phyloP scores from a whole-genome alignment of 2,797 vertebrate genomes.

The Poeciliopsis turneri region DNA sequence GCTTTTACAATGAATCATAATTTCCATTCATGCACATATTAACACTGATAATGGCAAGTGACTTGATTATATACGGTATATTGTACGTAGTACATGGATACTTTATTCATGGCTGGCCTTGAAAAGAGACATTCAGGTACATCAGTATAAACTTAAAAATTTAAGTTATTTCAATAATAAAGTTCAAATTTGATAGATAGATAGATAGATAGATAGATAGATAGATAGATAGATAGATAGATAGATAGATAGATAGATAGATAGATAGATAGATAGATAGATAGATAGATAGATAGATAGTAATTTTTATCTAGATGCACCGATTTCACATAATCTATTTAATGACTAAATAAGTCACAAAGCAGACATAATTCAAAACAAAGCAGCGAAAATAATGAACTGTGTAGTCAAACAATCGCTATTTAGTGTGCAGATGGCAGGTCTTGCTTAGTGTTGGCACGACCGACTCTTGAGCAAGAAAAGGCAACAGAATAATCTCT shows the following conservation, averaged over 20 bases:
- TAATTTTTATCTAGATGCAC: neutral
- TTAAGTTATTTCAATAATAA: no score
- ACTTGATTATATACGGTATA: no score
- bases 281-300: no score
- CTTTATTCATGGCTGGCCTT: neutral
- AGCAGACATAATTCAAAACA: neutral
- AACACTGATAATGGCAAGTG: no score
- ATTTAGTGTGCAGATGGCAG: neutral
- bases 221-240: no score
- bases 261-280: no score
- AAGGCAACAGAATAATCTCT: slow-evolving; percentile 10
- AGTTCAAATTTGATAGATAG: no score
- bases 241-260: no score
- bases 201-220: no score
- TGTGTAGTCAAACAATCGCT: neutral
- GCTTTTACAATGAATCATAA: no score
- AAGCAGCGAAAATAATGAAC: neutral
- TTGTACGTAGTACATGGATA: no score
- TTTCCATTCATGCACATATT: no score
- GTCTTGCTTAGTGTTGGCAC: neutral
- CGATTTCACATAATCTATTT: neutral
- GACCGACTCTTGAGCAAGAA: slow-evolving; percentile 2
- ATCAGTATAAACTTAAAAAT: neutral
- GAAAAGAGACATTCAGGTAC: neutral
- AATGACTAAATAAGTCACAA: neutral